phyloP scores from a whole-genome alignment of 2,797 vertebrate species.

The Squalus acanthias region DNA sequence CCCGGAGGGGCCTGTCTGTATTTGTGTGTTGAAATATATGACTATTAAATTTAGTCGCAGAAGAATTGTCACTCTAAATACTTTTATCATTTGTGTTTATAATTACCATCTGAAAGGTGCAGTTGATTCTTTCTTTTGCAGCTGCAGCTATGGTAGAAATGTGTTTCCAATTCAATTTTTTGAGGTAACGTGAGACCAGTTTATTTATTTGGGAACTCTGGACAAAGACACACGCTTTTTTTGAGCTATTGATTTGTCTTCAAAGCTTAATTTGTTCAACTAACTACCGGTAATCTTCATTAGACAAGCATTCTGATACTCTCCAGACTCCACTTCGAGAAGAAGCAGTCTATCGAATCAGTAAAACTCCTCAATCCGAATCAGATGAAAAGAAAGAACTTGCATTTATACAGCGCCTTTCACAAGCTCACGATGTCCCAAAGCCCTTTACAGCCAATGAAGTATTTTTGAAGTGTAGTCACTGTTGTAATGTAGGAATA shows the following conservation, averaged over 20 bases:
- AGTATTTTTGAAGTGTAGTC: not conserved
- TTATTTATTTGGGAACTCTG: not conserved
- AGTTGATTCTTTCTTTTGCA: not conserved
- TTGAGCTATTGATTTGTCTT: not conserved
- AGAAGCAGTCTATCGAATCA: not conserved
- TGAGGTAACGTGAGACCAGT: not conserved
- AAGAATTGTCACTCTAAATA: constrained; percentile 1
- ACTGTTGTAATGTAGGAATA: not conserved
- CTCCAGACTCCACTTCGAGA: no score
- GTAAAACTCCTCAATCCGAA: not conserved
- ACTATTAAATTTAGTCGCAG: not conserved
- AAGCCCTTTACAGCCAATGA: not conserved
- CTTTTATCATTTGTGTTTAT: not conserved
- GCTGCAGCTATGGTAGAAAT: not conserved
- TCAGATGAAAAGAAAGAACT: not conserved
- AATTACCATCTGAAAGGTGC: not conserved
- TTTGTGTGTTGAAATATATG: not conserved
- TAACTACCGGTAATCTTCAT: not conserved
- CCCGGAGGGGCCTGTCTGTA: not conserved
- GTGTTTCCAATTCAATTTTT: not conserved
- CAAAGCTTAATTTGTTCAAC: not conserved
- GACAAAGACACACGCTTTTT: not conserved
- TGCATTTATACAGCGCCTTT: not conserved
- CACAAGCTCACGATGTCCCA: not conserved
- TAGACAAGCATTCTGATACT: not conserved